Evolutionary conservation across 2,113 vertebrate species (phyloP).

Genomic region (Phrynocephalus versicolor): DNA sequence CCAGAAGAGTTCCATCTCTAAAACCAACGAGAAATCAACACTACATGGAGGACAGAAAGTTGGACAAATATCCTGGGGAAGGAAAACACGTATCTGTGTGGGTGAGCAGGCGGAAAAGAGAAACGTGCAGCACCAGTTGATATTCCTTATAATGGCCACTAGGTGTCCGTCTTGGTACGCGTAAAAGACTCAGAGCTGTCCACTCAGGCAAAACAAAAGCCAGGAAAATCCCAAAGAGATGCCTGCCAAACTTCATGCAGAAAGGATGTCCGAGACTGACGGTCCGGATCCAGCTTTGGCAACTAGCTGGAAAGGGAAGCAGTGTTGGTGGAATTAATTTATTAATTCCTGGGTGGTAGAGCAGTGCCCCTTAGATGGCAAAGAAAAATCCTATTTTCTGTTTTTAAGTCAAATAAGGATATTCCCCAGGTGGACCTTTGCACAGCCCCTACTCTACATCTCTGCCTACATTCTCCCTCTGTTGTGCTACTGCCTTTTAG

Average conservation of each 20-base stretch:
- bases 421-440: background rate
- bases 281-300: no score
- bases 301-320: background rate
- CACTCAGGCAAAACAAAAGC: no score
- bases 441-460: background rate
- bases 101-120: no score
- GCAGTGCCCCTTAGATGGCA: background rate
- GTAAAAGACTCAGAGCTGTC: background rate
- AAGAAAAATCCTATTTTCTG: background rate
- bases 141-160: background rate
- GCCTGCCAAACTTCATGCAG: no score
- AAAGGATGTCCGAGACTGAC: background rate
- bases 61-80: no score
- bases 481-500: background rate
- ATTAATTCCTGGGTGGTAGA: background rate
- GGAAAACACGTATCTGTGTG: no score
- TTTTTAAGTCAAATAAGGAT: background rate
- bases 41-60: no score
- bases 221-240: background rate
- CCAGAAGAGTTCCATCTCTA: background rate
- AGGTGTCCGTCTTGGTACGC: background rate
- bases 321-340: no score
- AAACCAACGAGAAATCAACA: background rate
- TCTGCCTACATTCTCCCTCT: background rate
- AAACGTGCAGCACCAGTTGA: no score